Evolutionary conservation across 2,797 vertebrate genomes (phyloP), one percentile per base, ranked within the genome.

Genomic region (Naso thynnoides): DNA sequence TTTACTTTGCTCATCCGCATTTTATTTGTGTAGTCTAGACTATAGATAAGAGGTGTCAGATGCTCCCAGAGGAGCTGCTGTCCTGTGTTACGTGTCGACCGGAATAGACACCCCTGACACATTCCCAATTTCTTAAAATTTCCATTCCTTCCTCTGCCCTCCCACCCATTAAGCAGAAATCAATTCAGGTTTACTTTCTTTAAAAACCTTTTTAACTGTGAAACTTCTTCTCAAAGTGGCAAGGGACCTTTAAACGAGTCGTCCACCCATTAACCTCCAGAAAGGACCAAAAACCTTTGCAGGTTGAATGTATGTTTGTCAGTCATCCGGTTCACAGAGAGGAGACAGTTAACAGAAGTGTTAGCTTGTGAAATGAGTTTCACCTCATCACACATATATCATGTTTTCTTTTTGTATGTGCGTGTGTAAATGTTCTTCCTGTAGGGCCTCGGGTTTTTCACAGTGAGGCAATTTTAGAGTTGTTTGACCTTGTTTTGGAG

Each of bases 321-420:
- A 64, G 39, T 49, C 48, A 56, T n/a, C 27, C n/a, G 3, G n/a
- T 64, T 48, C 31, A 38, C 58, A 66, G 61, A 45, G 42, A 54
- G 27, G 58, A 38, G 19, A 38, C 31, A 52, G 2, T 68, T 59
- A 29, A 42, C 18, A n/a, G 36, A 63, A 24, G 48, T 18, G 63
- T 19, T 64, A 14, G 18, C 0, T 9, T n/a, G 44, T 29, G 31
- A 44, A 24, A 72, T 57, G 23, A 18, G 11, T 67, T 68, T 70
- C 27, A 49, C 16, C 72, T 36, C 63, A 11, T 58, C 70, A 83
- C 55, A 67, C 65, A 52, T 78, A 76, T 61, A 57, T 47, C 73
- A 24, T 68, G 48, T 62, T 86, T 70, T 77, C 5, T 44, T 13
- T 44, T 16, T 27, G 18, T 47, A 6, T 4, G 14, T 19, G 36